Percentiles rank a stretch among this genome's conserved stretches.
Evolutionary conservation across 2,888 invertebrate species (phyloP).

Genomic region (Rutpela maculata): DNA sequence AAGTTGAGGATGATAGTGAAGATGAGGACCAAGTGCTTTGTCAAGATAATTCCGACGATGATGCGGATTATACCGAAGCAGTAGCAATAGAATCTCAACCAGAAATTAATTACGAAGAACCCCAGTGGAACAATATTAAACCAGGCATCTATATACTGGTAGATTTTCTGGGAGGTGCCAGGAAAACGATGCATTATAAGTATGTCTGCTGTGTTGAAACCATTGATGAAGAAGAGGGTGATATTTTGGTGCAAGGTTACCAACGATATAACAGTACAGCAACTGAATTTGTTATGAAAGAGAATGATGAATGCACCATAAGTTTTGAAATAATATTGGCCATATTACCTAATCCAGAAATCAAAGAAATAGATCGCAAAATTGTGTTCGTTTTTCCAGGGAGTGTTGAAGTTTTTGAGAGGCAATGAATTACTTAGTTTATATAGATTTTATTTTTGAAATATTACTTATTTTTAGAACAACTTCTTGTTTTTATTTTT

Average conservation of each 20-base stretch:
- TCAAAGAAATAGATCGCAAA: neutral
- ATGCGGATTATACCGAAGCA: no score
- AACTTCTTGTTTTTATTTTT: neutral
- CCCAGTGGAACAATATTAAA: no score
- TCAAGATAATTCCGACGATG: no score
- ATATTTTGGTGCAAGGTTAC: neutral
- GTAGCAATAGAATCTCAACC: no score
- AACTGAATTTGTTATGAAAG: neutral
- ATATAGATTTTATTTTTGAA: neutral
- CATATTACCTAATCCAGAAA: neutral
- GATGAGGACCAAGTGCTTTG: no score
- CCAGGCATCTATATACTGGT: no score
- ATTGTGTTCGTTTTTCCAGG: neutral
- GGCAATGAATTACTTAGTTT: neutral
- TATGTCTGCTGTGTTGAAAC: no score
- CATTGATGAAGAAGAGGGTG: no score
- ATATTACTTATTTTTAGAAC: neutral
- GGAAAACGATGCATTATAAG: no score
- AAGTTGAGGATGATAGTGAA: no score
- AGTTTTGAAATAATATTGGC: neutral
- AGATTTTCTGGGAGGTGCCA: no score
- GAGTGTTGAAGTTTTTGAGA: neutral
- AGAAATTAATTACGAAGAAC: no score
- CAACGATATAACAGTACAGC: neutral
- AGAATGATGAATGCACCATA: neutral